These are phyloP conservation scores for Tor tambroides DNA, from an alignment of 2,113 vertebrate genomes.

Conservation along the genomic window DNA sequence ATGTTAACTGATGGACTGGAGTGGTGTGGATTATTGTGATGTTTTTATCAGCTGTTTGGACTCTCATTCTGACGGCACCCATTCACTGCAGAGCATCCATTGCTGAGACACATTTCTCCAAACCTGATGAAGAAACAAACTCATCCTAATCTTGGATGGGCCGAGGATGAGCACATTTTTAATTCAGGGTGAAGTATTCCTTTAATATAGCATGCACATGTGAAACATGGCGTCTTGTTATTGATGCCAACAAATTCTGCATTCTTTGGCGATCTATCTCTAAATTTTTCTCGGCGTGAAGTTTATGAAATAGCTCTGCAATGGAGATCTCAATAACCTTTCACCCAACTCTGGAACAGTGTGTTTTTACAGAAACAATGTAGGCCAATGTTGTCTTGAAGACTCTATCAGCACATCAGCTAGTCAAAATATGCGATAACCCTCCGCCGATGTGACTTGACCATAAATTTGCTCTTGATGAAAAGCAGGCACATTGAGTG, in stretches of 20 bases:
- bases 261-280: background rate
- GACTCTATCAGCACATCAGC: background rate
- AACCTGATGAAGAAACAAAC: too few relatives aligned
- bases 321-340: conserved; percentile 7
- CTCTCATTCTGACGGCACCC: too few relatives aligned
- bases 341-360: background rate
- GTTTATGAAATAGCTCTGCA: background rate
- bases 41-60: too few relatives aligned
- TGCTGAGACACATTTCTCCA: too few relatives aligned
- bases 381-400: conserved; percentile 12
- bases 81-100: too few relatives aligned
- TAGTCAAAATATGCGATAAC: conserved; percentile 61
- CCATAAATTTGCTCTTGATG: conserved; percentile 75
- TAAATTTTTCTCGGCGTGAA: background rate
- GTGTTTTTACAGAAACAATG: conserved; percentile 8
- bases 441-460: conserved; percentile 53
- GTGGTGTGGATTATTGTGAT: too few relatives aligned
- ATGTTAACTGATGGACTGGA: too few relatives aligned
- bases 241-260: background rate
- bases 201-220: background rate
- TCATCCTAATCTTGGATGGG: too few relatives aligned
- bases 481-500: conserved; percentile 66
- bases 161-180: too few relatives aligned
- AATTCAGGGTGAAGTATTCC: background rate
- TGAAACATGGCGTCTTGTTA: background rate